Percentiles rank a stretch among this genome's conserved stretches.
These are phyloP conservation scores for Temnothorax longispinosus DNA, from an alignment of 1,140 invertebrate species.

Conservation along the genomic window DNA sequence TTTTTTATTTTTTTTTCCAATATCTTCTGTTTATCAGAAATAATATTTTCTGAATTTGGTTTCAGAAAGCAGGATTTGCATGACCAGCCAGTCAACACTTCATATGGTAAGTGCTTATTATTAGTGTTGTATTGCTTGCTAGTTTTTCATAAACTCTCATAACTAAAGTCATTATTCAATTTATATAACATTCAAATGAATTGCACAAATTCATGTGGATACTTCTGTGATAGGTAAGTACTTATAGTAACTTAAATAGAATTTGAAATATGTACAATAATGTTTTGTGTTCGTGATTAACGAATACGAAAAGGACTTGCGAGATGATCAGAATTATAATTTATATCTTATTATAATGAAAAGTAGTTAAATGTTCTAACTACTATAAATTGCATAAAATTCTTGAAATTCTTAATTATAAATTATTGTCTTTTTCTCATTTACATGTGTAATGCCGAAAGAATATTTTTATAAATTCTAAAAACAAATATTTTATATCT, in stretches of 20 bases:
- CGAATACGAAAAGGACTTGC: neutral
- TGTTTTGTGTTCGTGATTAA: neutral
- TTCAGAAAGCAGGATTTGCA: neutral
- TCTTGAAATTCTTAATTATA: neutral
- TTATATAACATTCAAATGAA: neutral
- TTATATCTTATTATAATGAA: neutral
- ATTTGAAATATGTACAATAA: neutral
- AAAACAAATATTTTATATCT: neutral
- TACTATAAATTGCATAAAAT: neutral
- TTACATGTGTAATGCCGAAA: neutral
- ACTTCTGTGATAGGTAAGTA: neutral
- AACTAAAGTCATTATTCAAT: neutral
- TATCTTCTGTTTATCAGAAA: neutral
- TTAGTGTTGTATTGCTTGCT: neutral
- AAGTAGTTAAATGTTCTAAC: neutral
- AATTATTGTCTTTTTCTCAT: neutral
- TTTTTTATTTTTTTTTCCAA: neutral
- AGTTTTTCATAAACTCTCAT: neutral
- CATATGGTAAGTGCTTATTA: conserved; percentile 32
- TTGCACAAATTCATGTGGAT: conserved; percentile 33
- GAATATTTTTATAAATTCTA: neutral
- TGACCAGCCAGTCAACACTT: neutral
- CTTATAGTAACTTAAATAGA: conserved; percentile 10
- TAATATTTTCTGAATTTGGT: conserved; percentile 38
- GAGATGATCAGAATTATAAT: neutral